These are phyloP conservation scores for Melanostoma scalare DNA, from an alignment of 2,888 invertebrate genomes.

Conservation along the genomic window DNA sequence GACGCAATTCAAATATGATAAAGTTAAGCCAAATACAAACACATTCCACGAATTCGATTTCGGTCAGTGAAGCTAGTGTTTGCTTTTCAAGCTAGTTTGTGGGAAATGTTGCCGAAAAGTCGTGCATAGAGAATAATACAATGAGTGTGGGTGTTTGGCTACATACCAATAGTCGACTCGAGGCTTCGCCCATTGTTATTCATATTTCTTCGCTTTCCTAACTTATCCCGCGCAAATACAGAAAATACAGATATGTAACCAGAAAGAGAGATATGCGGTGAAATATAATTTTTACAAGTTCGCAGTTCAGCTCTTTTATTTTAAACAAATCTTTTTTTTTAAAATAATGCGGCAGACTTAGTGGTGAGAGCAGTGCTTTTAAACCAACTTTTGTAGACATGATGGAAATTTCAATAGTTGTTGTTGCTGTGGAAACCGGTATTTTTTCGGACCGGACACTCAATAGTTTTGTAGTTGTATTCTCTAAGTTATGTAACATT, in stretches of 20 bases:
- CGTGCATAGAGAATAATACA: background rate
- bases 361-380: constrained; percentile 29
- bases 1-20: constrained; percentile 55
- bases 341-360: constrained; percentile 23
- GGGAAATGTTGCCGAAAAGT: constrained; percentile 58
- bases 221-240: constrained; percentile 57
- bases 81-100: constrained; percentile 36
- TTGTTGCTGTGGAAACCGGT: constrained; percentile 62
- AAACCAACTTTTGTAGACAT: constrained; percentile 45
- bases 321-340: constrained; percentile 37
- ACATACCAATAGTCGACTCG: constrained; percentile 38
- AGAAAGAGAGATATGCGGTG: background rate
- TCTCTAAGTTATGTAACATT: constrained; percentile 56
- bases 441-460: constrained; percentile 54
- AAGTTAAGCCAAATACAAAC: constrained; percentile 14
- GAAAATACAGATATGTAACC: background rate
- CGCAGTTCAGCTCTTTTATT: constrained; percentile 60
- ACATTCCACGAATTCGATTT: constrained; percentile 39
- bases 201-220: constrained; percentile 44
- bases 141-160: constrained; percentile 53
- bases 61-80: constrained; percentile 50
- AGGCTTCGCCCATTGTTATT: constrained; percentile 46
- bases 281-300: constrained; percentile 41
- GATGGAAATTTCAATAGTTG: constrained; percentile 35
- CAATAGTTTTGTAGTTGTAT: constrained; percentile 32